Conservation (phyloP, 2,888 invertebrate species). For the Notodonta dromedarius region DNA sequence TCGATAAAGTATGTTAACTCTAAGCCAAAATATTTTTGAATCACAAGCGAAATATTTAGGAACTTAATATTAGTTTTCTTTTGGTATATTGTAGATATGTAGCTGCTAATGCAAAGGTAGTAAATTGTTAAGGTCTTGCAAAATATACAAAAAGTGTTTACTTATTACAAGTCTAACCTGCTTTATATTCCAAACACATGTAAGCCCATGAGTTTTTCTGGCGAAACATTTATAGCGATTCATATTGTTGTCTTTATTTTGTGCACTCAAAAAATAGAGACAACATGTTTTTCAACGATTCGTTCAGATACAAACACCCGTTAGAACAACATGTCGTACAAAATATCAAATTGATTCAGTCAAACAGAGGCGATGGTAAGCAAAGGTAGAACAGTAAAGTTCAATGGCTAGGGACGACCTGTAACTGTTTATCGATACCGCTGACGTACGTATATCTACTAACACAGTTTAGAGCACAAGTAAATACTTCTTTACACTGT, state of each 20-base stretch:
- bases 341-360: constrained; percentile 3
- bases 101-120: neutral
- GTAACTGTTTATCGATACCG: constrained; percentile 15
- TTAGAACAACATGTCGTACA: neutral
- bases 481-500: too few species aligned
- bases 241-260: too few species aligned
- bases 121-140: neutral
- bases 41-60: neutral
- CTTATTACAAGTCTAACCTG: neutral
- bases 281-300: too few species aligned
- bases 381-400: neutral
- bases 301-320: neutral
- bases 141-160: neutral
- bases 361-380: constrained; percentile 2
- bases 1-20: neutral
- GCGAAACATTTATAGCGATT: too few species aligned
- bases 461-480: too few species aligned
- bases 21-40: too few species aligned
- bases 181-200: neutral
- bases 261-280: too few species aligned
- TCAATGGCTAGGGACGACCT: neutral
- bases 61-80: too few species aligned
- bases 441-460: too few species aligned
- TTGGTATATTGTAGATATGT: neutral
- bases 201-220: too few species aligned